Base-by-base conservation (phyloP, 1,140 invertebrate genomes). In the Drosophila arizonae region DNA sequence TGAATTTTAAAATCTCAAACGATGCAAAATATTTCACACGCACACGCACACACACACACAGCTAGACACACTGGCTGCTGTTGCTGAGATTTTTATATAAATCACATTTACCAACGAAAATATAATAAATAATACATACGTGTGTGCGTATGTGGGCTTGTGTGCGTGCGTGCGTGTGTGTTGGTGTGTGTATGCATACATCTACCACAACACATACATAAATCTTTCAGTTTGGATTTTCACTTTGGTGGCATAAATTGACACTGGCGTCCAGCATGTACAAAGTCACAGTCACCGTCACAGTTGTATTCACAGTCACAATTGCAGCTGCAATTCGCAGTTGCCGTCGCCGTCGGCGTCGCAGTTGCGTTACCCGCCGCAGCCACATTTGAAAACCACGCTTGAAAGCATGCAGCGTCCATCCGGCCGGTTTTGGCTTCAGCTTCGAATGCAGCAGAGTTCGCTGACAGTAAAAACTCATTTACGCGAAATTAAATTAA, bases 401-500 rank as follows among this genome's bases (percentile, higher is more conserved):
- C 84, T 87, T 87, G 87, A 87, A 87, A 87, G 82, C 82, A 79
- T 73, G 65, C 70, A 52, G 24, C 15, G 57, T 50, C 55, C 56
- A 41, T 61, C 63, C 69, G 51, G 52, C 61, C 36, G 48, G 52
- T 28, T 45, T 67, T 43, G 56, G 45, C 61, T 46, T 77, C 73
- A 76, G 78, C 75, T 78, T 3, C 81, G 76, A 82, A 72, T 78
- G 87, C 77, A 76, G 55, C 76, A 70, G 63, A 74, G 84, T 75
- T 76, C 84, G 84, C 74, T 89, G 84, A 88, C 84, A 88, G 85
- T 89, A 78, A 88, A 88, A 88, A 88, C 84, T 88, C 77, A 88
- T 88, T 88, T 88, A 80, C 84, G 84, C 77, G 80, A 88, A 88
- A 88, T 88, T 88, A 88, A 88, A 88, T 88, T 88, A 88, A 88